These are phyloP conservation scores for Malurus melanocephalus DNA, from an alignment of 2,113 vertebrate genomes.

Conservation along the genomic window DNA sequence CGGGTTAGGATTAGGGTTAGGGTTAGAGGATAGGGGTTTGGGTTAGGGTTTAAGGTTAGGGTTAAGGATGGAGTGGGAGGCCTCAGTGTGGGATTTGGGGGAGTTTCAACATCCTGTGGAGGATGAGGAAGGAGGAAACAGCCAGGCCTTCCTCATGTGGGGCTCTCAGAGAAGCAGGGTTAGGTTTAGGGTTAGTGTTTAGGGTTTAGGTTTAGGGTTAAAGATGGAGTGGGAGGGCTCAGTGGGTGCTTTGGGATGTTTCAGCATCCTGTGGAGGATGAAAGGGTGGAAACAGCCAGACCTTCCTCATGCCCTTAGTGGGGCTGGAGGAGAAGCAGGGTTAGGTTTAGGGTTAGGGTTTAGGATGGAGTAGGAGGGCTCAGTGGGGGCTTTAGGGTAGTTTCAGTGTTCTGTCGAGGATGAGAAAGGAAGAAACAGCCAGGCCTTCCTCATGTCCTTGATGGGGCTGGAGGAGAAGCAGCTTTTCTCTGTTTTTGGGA, in stretches of 20 bases:
- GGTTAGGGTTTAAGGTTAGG: too few relatives aligned
- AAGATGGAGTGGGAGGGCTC: too few relatives aligned
- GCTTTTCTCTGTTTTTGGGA: background rate
- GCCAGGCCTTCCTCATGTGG: background rate
- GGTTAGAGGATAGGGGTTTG: too few relatives aligned
- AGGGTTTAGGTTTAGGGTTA: too few relatives aligned
- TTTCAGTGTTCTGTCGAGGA: background rate
- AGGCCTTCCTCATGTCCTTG: background rate
- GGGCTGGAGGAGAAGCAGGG: background rate
- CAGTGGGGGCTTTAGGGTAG: background rate
- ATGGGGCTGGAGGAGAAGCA: background rate
- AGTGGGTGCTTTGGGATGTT: too few relatives aligned
- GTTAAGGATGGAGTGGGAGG: rapidly evolving
- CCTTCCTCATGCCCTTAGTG: too few relatives aligned
- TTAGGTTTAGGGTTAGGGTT: too few relatives aligned
- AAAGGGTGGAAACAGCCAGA: background rate
- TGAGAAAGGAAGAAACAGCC: background rate
- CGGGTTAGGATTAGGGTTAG: too few relatives aligned
- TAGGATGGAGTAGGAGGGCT: rapidly evolving
- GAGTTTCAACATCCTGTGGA: background rate
- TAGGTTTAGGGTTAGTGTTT: too few relatives aligned
- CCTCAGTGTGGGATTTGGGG: background rate
- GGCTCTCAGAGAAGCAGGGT: background rate
- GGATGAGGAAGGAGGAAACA: background rate
- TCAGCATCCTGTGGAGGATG: too few relatives aligned